These are phyloP conservation scores for Herminia tarsipennalis DNA, from an alignment of 2,888 invertebrate species.

Conservation along the genomic window DNA sequence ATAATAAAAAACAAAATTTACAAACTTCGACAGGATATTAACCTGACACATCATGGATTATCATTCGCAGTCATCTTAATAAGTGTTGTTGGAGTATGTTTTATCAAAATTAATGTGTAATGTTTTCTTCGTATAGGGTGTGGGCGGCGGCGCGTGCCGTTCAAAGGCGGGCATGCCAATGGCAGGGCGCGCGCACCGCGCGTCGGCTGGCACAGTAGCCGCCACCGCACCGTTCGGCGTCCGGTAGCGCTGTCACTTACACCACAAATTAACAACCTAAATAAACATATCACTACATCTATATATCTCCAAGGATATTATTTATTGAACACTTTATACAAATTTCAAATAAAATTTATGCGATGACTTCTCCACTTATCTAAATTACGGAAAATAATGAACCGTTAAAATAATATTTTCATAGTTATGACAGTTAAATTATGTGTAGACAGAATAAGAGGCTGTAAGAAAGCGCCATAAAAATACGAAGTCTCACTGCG, in stretches of 20 bases:
- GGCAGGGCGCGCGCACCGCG: slow-evolving; percentile 51
- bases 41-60: slow-evolving; percentile 24
- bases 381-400: slow-evolving; percentile 38
- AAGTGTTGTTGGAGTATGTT: slow-evolving; percentile 26
- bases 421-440: slow-evolving; percentile 67
- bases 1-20: slow-evolving; percentile 20
- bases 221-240: slow-evolving; percentile 36
- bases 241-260: slow-evolving; percentile 52
- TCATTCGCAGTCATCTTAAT: slow-evolving; percentile 29
- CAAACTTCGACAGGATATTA: slow-evolving; percentile 19
- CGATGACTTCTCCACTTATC: slow-evolving; percentile 27
- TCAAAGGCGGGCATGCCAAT: slow-evolving; percentile 25
- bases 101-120: slow-evolving; percentile 30
- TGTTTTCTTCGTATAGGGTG: slow-evolving; percentile 16
- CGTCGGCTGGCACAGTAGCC: slow-evolving; percentile 22
- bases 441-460: slow-evolving; percentile 73
- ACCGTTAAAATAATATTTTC: slow-evolving; percentile 62
- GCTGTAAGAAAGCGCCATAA: slow-evolving; percentile 65
- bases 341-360: slow-evolving; percentile 39
- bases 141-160: slow-evolving; percentile 45
- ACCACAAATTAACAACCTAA: slow-evolving; percentile 51
- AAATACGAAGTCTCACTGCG: slow-evolving; percentile 75
- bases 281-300: slow-evolving; percentile 38
- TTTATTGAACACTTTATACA: slow-evolving; percentile 29
- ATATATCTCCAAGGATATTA: slow-evolving; percentile 39